These are phyloP conservation scores for Iguana delicatissima DNA, from an alignment of 2,797 vertebrate genomes.

Conservation along the genomic window DNA sequence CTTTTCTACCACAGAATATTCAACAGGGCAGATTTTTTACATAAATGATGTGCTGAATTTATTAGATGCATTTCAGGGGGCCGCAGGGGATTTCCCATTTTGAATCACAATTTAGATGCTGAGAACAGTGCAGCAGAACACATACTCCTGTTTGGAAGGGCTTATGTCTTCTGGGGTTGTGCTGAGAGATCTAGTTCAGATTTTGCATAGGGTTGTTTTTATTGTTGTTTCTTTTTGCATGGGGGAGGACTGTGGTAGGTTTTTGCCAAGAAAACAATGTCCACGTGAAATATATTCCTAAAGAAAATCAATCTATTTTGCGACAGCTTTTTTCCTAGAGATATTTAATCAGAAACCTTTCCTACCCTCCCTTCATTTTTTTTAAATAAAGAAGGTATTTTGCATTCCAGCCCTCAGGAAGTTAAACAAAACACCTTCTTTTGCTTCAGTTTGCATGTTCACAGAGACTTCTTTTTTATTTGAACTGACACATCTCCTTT, in stretches of 20 bases:
- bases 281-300: neutral
- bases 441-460: neutral
- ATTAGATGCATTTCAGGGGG: conserved; percentile 56
- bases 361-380: neutral
- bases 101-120: conserved; percentile 60
- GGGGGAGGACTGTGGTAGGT: neutral
- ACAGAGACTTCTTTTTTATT: neutral
- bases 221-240: neutral
- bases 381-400: conserved; percentile 24
- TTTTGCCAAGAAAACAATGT: conserved; percentile 20
- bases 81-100: conserved; percentile 61
- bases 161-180: conserved; percentile 48
- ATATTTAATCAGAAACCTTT: neutral
- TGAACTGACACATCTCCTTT: conserved; percentile 26
- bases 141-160: conserved; percentile 59
- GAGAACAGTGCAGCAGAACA: conserved; percentile 32
- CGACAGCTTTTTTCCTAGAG: neutral
- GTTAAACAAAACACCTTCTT: conserved; percentile 18
- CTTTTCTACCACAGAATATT: conserved; percentile 67
- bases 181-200: conserved; percentile 15
- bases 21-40: conserved; percentile 67
- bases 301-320: neutral
- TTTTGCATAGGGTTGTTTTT: conserved; percentile 18
- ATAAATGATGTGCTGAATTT: conserved; percentile 72
- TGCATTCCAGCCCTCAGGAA: neutral